These are phyloP conservation scores for Trilocha varians DNA, from an alignment of 2,888 invertebrate genomes.

Conservation along the genomic window DNA sequence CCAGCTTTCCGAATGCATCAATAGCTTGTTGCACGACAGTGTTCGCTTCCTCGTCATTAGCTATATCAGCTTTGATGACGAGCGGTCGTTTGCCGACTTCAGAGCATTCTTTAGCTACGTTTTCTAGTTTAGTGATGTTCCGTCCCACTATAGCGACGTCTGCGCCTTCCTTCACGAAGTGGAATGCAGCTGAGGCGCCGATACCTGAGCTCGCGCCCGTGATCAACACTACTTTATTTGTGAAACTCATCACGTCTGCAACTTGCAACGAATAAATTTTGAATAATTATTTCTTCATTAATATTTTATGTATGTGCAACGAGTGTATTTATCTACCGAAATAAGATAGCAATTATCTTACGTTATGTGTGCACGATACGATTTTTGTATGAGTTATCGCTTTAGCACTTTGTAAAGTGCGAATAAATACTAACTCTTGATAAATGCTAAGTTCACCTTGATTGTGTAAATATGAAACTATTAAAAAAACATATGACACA, in stretches of 20 bases:
- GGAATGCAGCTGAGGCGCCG: background rate
- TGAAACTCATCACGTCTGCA: background rate
- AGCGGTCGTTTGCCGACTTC: background rate
- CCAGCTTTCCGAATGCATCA: conserved; percentile 24
- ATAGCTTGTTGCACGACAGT: conserved; percentile 3
- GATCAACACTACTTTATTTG: conserved; percentile 1
- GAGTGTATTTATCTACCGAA: too few relatives aligned
- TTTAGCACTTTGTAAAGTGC: too few relatives aligned
- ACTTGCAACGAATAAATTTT: too few relatives aligned
- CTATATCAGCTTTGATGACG: background rate
- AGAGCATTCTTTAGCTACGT: background rate
- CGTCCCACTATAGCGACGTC: conserved; percentile 1
- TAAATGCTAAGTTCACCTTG: too few relatives aligned
- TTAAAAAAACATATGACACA: too few relatives aligned
- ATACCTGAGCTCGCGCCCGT: conserved; percentile 1
- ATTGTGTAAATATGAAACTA: too few relatives aligned
- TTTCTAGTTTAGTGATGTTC: background rate
- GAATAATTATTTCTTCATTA: too few relatives aligned
- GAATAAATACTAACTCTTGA: too few relatives aligned
- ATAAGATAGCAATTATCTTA: too few relatives aligned
- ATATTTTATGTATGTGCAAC: too few relatives aligned
- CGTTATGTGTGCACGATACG: too few relatives aligned
- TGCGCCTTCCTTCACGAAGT: conserved; percentile 13
- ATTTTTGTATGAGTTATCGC: too few relatives aligned
- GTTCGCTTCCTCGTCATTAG: background rate